Percentiles rank a stretch among this genome's conserved stretches.
phyloP scores from a whole-genome alignment of 2,888 invertebrate species.

The Thyatira batis region DNA sequence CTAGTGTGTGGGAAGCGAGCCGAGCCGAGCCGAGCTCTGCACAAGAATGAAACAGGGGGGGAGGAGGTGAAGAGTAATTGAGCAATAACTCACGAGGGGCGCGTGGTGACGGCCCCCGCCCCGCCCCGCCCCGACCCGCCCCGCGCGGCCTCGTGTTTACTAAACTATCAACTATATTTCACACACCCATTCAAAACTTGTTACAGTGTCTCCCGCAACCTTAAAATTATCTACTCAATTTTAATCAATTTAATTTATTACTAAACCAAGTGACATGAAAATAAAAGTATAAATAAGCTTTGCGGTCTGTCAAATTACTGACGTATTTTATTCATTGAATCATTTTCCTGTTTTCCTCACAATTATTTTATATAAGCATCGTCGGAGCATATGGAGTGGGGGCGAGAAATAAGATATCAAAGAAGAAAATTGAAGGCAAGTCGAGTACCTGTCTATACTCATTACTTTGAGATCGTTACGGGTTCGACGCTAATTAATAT shows the following conservation, averaged over 20 bases:
- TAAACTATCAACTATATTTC: not conserved
- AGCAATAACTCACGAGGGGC: constrained; percentile 23
- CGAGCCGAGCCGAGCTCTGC: constrained; percentile 8
- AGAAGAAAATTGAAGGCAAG: not conserved
- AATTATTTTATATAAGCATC: not conserved
- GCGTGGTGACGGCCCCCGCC: not conserved
- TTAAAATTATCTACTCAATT: too few species aligned
- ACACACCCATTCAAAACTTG: not conserved
- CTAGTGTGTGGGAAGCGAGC: constrained; percentile 9
- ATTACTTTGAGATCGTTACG: not conserved
- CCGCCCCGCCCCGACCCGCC: not conserved
- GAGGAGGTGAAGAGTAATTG: constrained; percentile 19
- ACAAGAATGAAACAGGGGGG: constrained; percentile 6
- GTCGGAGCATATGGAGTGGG: not conserved
- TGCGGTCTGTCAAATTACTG: too few species aligned
- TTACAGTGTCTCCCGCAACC: not conserved
- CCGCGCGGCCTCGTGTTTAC: not conserved
- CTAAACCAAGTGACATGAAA: too few species aligned
- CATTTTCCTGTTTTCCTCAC: not conserved
- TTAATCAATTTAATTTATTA: too few species aligned
- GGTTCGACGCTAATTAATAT: not conserved
- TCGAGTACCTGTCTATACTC: not conserved
- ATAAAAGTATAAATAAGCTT: too few species aligned
- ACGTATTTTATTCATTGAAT: not conserved
- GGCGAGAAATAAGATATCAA: not conserved